A percentile compares a stretch with the other conserved stretches of the same genome.
Evolutionary conservation across 1,140 invertebrate genomes (phyloP).

Genomic region (Drosophila eugracilis): DNA sequence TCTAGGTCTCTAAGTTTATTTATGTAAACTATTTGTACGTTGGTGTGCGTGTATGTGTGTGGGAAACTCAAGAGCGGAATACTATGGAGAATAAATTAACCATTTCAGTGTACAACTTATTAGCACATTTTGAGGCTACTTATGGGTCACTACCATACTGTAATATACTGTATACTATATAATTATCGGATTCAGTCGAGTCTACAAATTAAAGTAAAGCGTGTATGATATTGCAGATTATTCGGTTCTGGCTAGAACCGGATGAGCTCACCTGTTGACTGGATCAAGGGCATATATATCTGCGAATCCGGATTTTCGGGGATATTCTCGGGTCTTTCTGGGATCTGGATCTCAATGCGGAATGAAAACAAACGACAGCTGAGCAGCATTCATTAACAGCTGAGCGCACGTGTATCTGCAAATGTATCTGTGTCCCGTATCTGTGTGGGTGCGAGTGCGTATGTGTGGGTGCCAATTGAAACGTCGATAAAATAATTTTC

Average conservation of each 20-base stretch:
- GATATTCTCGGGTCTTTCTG: conserved; percentile 32
- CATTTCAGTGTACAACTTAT: conserved; percentile 19
- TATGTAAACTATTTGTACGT: conserved; percentile 40
- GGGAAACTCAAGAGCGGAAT: conserved; percentile 38
- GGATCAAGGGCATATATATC: conserved; percentile 44
- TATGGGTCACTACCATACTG: conserved; percentile 18
- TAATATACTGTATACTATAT: conserved; percentile 10
- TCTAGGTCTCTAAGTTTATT: conserved; percentile 51
- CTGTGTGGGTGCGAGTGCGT: conserved; percentile 23
- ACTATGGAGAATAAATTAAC: conserved; percentile 27
- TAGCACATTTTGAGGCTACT: conserved; percentile 39
- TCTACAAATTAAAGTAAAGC: conserved; percentile 47
- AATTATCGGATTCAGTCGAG: conserved; percentile 41
- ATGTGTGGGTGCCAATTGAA: conserved; percentile 34
- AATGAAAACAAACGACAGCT: conserved; percentile 75
- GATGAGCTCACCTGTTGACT: conserved; percentile 43
- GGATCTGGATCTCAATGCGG: conserved; percentile 33
- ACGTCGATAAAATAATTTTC: conserved; percentile 47
- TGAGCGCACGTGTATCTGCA: conserved; percentile 63
- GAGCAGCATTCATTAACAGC: conserved; percentile 55
- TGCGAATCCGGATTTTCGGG: conserved; percentile 20
- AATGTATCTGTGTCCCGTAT: conserved; percentile 40
- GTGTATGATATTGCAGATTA: conserved; percentile 8
- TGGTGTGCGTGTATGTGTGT: conserved; percentile 5
- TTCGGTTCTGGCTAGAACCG: not conserved